Evolutionary conservation across 2,797 vertebrate species (phyloP).

Genomic region (Gallinago solitaria): DNA sequence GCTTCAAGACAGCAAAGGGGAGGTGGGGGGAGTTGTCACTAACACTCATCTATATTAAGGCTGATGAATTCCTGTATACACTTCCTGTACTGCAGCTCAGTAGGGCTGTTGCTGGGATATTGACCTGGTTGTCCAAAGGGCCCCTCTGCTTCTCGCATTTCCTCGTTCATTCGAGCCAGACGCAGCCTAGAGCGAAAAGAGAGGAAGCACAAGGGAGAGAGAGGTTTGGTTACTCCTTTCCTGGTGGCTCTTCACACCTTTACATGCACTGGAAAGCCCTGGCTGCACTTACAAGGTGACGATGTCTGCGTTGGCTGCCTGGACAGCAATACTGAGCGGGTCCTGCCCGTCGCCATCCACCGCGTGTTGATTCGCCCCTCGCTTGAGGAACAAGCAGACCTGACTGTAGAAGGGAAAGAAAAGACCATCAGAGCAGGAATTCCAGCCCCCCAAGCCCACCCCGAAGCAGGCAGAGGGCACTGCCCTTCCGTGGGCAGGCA

Average conservation of each 20-base stretch:
- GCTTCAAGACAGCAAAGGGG: slow-evolving; percentile 23
- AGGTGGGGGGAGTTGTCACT: slow-evolving; percentile 64
- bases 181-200: slow-evolving; percentile 81
- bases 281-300: slow-evolving; percentile 88
- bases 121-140: slow-evolving; percentile 91
- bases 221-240: neutral
- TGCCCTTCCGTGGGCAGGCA: neutral
- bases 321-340: slow-evolving; percentile 92
- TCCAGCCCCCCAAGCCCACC: neutral
- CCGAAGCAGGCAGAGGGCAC: fast-evolving
- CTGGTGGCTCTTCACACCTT: fast-evolving
- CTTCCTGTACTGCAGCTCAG: slow-evolving; percentile 94
- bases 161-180: slow-evolving; percentile 96
- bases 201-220: neutral
- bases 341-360: slow-evolving; percentile 91
- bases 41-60: slow-evolving; percentile 92
- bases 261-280: fast-evolving
- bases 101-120: slow-evolving; percentile 92
- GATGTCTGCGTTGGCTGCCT: slow-evolving; percentile 95
- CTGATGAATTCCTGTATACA: slow-evolving; percentile 99
- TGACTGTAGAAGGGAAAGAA: slow-evolving; percentile 79
- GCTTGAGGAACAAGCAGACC: slow-evolving; percentile 95
- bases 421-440: neutral
- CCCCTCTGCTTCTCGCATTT: slow-evolving; percentile 96
- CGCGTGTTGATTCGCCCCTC: slow-evolving; percentile 91